phyloP scores from a whole-genome alignment of 2,113 vertebrate genomes.

The Sylvia atricapilla region DNA sequence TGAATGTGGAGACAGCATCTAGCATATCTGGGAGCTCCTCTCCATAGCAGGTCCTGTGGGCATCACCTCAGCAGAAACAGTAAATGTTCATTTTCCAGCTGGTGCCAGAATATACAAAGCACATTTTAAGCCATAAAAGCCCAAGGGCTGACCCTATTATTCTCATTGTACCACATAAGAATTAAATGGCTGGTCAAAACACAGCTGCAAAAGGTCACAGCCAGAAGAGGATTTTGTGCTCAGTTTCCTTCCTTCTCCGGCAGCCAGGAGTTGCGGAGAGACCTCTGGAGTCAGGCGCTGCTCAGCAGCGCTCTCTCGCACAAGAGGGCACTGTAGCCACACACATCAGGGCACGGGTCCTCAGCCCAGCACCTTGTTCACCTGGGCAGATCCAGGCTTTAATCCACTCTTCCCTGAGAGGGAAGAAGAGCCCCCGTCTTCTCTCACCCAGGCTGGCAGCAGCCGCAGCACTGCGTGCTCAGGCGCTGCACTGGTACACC shows the following conservation, averaged over 20 bases:
- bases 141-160: neutral
- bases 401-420: rapidly evolving
- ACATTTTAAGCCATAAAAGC: neutral
- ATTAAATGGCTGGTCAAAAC: neutral
- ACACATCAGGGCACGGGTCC: neutral
- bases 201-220: neutral
- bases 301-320: neutral
- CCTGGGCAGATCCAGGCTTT: rapidly evolving
- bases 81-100: neutral
- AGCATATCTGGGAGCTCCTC: neutral
- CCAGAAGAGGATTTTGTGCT: neutral
- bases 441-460: neutral
- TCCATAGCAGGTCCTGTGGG: neutral
- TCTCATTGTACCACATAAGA: neutral
- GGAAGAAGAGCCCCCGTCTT: neutral
- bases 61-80: neutral
- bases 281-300: neutral
- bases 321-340: constrained; percentile 52
- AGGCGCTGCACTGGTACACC: neutral
- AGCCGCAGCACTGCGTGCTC: neutral
- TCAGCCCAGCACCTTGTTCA: rapidly evolving
- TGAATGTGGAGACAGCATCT: neutral
- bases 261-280: neutral
- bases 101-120: neutral
- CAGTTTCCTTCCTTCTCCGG: neutral